These are phyloP conservation scores for Tympanoctomys barrerae DNA, from an alignment of 2,797 vertebrate species.

Conservation along the genomic window DNA sequence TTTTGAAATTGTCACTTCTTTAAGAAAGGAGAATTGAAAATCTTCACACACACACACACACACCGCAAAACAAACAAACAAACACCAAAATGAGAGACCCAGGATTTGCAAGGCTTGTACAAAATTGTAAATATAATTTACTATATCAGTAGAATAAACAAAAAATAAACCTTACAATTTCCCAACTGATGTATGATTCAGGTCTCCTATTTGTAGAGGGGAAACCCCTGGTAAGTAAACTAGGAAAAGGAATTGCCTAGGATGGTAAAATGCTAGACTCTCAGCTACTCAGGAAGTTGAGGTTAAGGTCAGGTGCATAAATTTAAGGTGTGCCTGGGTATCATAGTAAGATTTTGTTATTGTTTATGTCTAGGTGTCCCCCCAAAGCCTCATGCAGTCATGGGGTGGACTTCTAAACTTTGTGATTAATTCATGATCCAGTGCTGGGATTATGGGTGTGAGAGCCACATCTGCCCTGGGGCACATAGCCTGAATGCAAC, in stretches of 20 bases:
- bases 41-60: too few species aligned
- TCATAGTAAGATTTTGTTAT: not conserved
- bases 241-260: not conserved
- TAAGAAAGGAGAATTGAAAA: constrained; percentile 5
- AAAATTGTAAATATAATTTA: not conserved
- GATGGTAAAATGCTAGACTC: not conserved
- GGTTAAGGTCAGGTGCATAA: not conserved
- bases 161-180: not conserved
- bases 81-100: not conserved
- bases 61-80: too few species aligned
- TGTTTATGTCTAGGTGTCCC: too few species aligned
- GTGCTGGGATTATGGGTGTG: too few species aligned
- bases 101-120: not conserved
- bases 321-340: not conserved
- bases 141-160: not conserved
- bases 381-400: too few species aligned
- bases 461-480: too few species aligned
- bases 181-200: not conserved
- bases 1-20: constrained; percentile 42
- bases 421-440: too few species aligned
- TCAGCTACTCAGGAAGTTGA: not conserved
- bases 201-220: not conserved
- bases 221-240: not conserved
- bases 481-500: too few species aligned
- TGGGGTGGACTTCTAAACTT: too few species aligned